Percentiles rank a stretch among this genome's conserved stretches.
phyloP scores from a whole-genome alignment of 2,113 vertebrate genomes.

The Hippocampus abdominalis region DNA sequence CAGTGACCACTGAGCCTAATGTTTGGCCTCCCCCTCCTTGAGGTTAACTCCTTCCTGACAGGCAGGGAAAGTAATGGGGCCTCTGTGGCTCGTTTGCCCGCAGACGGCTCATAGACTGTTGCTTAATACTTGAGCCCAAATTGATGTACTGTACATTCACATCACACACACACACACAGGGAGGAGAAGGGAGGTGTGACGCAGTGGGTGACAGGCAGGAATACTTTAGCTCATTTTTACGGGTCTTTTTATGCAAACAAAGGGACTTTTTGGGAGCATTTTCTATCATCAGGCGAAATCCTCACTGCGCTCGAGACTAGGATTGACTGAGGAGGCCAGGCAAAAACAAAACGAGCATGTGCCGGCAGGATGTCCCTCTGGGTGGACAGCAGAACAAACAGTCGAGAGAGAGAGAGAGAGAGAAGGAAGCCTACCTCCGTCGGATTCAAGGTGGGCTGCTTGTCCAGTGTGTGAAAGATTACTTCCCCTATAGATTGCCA shows the following conservation, averaged over 20 bases:
- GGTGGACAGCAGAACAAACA: slow-evolving; percentile 62
- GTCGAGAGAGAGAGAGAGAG: slow-evolving; percentile 52
- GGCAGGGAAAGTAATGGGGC: slow-evolving; percentile 66
- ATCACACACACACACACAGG: slow-evolving; percentile 28
- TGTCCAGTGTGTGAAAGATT: slow-evolving; percentile 48
- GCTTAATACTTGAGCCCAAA: slow-evolving; percentile 45
- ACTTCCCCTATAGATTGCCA: slow-evolving; percentile 37
- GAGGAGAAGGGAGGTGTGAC: slow-evolving; percentile 49
- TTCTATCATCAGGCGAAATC: slow-evolving; percentile 59
- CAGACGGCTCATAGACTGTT: slow-evolving; percentile 57
- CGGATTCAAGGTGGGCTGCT: slow-evolving; percentile 47
- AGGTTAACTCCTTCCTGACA: slow-evolving; percentile 80
- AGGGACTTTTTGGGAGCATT: slow-evolving; percentile 54
- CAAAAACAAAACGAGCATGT: slow-evolving; percentile 46
- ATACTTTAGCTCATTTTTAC: slow-evolving; percentile 53
- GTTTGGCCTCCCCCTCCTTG: slow-evolving; percentile 66
- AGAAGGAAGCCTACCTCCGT: slow-evolving; percentile 57
- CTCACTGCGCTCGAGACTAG: slow-evolving; percentile 35
- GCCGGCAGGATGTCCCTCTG: slow-evolving; percentile 62
- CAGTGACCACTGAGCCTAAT: slow-evolving; percentile 86
- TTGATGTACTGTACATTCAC: slow-evolving; percentile 22
- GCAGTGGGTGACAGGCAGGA: slow-evolving; percentile 44
- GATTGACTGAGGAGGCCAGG: slow-evolving; percentile 41
- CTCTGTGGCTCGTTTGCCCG: slow-evolving; percentile 66
- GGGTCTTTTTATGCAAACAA: slow-evolving; percentile 56